Evolutionary conservation across 53 echinoderm and acorn worm species (phyloP).

Genomic region (Actinopyga echinites): DNA sequence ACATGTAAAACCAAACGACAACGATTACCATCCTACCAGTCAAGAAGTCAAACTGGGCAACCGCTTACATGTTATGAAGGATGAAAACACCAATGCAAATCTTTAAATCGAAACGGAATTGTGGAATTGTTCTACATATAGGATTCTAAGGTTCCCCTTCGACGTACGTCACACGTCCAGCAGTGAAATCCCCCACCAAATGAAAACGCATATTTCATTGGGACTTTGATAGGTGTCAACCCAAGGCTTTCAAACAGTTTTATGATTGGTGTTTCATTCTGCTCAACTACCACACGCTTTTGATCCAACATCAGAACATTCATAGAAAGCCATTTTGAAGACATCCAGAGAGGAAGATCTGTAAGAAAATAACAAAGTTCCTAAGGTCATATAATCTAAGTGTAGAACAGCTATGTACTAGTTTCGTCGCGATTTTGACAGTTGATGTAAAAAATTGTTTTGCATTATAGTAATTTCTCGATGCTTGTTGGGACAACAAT

Average conservation of each 20-base stretch:
- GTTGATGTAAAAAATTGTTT: no score
- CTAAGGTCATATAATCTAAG: no score
- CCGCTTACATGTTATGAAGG: no score
- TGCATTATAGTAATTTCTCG: no score
- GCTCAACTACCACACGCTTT: constrained; percentile 79
- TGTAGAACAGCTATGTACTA: no score
- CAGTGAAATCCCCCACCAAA: constrained; percentile 93
- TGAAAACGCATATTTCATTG: constrained; percentile 78
- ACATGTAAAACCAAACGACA: no score
- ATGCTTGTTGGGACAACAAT: no score
- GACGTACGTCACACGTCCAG: constrained; percentile 85
- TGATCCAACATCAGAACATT: constrained; percentile 92
- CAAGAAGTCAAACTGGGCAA: no score
- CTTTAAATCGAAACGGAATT: background rate
- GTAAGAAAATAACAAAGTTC: background rate
- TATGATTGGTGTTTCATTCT: constrained; percentile 65
- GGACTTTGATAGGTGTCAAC: constrained; percentile 65
- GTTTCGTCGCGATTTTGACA: no score
- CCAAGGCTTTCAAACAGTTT: constrained; percentile 80
- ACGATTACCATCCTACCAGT: no score
- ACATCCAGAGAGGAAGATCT: constrained; percentile 92
- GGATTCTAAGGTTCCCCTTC: constrained; percentile 67
- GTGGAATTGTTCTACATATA: constrained; percentile 54
- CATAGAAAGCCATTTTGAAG: constrained; percentile 91
- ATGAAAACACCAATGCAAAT: no score